Percentiles rank a stretch among this genome's conserved stretches.
These are phyloP conservation scores for Forbesichthys agassizii DNA, from an alignment of 2,113 vertebrate genomes.

Conservation along the genomic window DNA sequence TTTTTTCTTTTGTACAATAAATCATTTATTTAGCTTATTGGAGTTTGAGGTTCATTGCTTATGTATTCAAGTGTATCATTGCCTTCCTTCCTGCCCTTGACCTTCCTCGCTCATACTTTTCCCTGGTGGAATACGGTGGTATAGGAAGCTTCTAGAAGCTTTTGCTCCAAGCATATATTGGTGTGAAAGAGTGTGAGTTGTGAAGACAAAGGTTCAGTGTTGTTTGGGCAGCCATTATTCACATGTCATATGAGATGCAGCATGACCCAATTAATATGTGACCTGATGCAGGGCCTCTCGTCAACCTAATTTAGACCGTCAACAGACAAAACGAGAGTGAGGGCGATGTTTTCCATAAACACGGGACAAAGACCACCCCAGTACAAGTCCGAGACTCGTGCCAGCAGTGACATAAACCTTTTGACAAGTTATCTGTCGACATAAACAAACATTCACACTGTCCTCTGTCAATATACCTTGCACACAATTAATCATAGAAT, in stretches of 20 bases:
- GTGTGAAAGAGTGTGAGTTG: slow-evolving; percentile 64
- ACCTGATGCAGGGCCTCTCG: slow-evolving; percentile 82
- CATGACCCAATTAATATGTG: slow-evolving; percentile 81
- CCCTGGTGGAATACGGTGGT: slow-evolving; percentile 31
- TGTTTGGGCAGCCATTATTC: slow-evolving; percentile 72
- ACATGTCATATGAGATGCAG: slow-evolving; percentile 76
- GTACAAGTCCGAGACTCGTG: slow-evolving; percentile 69
- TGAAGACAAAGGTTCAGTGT: slow-evolving; percentile 68
- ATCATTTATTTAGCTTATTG: slow-evolving; percentile 83
- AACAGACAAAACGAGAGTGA: slow-evolving; percentile 79
- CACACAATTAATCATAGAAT: slow-evolving; percentile 57
- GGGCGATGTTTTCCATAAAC: slow-evolving; percentile 75
- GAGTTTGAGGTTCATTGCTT: slow-evolving; percentile 33
- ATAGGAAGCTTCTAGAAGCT: slow-evolving; percentile 52
- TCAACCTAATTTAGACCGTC: slow-evolving; percentile 82
- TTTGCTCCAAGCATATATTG: slow-evolving; percentile 69
- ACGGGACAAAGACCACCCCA: slow-evolving; percentile 65
- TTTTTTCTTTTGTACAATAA: slow-evolving; percentile 88
- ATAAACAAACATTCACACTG: slow-evolving; percentile 75
- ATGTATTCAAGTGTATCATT: not conserved
- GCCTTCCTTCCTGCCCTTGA: slow-evolving; percentile 6
- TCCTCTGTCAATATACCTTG: slow-evolving; percentile 52
- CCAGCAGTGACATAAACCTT: slow-evolving; percentile 77
- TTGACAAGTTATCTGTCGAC: slow-evolving; percentile 65
- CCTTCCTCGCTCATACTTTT: not conserved